A percentile compares a stretch with the other conserved stretches of the same genome.
Evolutionary conservation across 2,888 invertebrate species (phyloP).

Genomic region (Ptilodon capucinus): DNA sequence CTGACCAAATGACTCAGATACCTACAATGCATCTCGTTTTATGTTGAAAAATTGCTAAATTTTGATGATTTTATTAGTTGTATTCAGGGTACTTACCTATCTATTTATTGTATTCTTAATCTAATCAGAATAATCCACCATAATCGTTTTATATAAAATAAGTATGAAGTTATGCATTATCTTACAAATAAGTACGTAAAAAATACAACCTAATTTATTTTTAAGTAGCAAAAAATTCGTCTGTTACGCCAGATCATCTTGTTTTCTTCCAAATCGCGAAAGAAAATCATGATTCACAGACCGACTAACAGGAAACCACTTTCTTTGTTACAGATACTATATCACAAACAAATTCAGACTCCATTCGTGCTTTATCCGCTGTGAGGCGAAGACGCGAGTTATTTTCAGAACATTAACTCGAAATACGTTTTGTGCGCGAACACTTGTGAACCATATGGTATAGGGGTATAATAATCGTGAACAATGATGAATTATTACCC

Average conservation of each 20-base stretch:
- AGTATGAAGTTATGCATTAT: no score
- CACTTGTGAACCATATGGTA: slow-evolving; percentile 5
- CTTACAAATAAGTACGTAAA: no score
- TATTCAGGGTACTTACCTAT: neutral
- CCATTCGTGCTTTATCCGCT: slow-evolving; percentile 30
- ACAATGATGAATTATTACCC: slow-evolving; percentile 60
- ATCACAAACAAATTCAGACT: slow-evolving; percentile 14
- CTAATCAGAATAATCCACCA: no score
- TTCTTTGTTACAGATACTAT: slow-evolving; percentile 38
- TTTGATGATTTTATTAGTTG: no score
- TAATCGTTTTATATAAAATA: no score
- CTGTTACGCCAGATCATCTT: neutral
- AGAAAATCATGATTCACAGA: slow-evolving; percentile 1
- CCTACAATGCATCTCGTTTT: slow-evolving; percentile 1
- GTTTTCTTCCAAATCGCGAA: neutral
- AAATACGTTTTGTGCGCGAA: slow-evolving; percentile 15
- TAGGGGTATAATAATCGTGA: slow-evolving; percentile 2
- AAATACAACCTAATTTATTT: no score
- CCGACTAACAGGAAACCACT: slow-evolving; percentile 13
- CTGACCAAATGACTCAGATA: slow-evolving; percentile 7
- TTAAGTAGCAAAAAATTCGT: no score
- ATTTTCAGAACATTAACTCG: slow-evolving; percentile 21
- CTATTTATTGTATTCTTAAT: no score
- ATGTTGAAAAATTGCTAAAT: neutral
- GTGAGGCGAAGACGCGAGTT: slow-evolving; percentile 30